A percentile compares a stretch with the other conserved stretches of the same genome.
Conservation (phyloP, 2,797 vertebrate genomes). For the Fistularia commersonii region DNA sequence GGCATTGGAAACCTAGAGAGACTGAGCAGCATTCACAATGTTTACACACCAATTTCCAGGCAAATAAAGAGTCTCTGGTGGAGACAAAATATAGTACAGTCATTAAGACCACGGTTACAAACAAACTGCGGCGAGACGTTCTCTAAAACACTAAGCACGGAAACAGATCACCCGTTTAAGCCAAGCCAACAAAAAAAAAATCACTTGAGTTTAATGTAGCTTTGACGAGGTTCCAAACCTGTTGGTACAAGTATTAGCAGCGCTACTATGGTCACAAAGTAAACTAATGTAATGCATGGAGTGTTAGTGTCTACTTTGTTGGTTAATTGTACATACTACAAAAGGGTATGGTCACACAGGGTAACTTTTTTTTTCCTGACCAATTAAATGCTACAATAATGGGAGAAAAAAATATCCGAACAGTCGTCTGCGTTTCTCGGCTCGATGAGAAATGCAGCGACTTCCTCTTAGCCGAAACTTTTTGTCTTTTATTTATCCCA, state of each 20-base stretch:
- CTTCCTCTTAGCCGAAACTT: too few species aligned
- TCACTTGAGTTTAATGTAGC: slow-evolving; percentile 20
- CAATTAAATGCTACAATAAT: not conserved
- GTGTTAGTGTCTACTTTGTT: slow-evolving; percentile 62
- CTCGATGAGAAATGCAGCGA: too few species aligned
- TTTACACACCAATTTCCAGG: slow-evolving; percentile 67
- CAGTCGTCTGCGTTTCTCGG: too few species aligned
- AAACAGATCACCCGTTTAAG: slow-evolving; percentile 41
- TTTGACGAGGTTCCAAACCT: slow-evolving; percentile 23
- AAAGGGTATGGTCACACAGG: slow-evolving; percentile 56
- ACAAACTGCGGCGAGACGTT: slow-evolving; percentile 32
- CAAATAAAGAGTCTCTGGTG: slow-evolving; percentile 41
- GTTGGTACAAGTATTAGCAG: slow-evolving; percentile 27
- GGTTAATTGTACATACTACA: slow-evolving; percentile 33
- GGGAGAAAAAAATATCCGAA: too few species aligned
- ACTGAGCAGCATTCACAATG: slow-evolving; percentile 84
- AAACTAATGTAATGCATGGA: slow-evolving; percentile 65
- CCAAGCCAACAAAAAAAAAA: slow-evolving; percentile 33
- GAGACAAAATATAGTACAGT: slow-evolving; percentile 44
- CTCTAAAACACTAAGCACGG: slow-evolving; percentile 41
- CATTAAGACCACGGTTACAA: slow-evolving; percentile 13
- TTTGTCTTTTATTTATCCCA: too few species aligned
- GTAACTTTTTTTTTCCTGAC: not conserved
- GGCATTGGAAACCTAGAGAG: slow-evolving; percentile 92
- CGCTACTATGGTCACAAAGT: slow-evolving; percentile 51